Percentiles rank a stretch among this genome's conserved stretches.
These are phyloP conservation scores for Ciona savignyi DNA, from an alignment of 23 tunicate species.

Conservation along the genomic window DNA sequence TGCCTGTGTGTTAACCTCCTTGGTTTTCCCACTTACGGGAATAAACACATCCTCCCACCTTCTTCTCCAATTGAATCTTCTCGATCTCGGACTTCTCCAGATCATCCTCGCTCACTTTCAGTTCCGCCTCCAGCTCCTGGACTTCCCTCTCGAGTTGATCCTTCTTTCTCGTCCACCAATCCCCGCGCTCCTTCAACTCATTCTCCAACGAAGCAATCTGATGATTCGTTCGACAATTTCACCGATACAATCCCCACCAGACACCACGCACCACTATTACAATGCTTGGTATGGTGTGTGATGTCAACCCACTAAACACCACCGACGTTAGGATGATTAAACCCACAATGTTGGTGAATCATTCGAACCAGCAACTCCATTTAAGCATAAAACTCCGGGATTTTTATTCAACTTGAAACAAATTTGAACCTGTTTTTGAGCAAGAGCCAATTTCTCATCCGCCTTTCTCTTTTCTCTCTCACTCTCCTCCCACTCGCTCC, in stretches of 20 bases:
- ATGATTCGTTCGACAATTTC: too few species aligned
- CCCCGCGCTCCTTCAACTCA: slow-evolving; percentile 36
- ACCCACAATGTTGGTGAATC: too few species aligned
- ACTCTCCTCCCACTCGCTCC: slow-evolving; percentile 5
- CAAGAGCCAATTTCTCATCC: slow-evolving; percentile 6
- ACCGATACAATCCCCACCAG: too few species aligned
- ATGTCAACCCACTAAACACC: too few species aligned
- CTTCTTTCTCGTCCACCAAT: slow-evolving; percentile 26
- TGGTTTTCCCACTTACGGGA: too few species aligned
- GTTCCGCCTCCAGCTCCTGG: slow-evolving; percentile 18
- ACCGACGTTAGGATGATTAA: too few species aligned
- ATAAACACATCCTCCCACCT: slow-evolving; percentile 27
- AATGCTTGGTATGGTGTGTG: too few species aligned
- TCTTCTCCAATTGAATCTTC: slow-evolving; percentile 19
- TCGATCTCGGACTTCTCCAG: slow-evolving; percentile 23
- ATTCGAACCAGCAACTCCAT: too few species aligned
- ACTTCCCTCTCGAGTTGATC: slow-evolving; percentile 18
- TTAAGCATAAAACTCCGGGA: too few species aligned
- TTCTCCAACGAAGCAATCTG: slow-evolving; percentile 26
- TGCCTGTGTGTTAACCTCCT: too few species aligned
- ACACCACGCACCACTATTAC: too few species aligned
- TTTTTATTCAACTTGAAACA: too few species aligned
- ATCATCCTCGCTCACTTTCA: slow-evolving; percentile 31
- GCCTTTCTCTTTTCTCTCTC: slow-evolving; percentile 21
- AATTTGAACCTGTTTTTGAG: slow-evolving; percentile 40